Evolutionary conservation across 2,797 vertebrate genomes (phyloP), one percentile per base, ranked within the genome.

Genomic region (Apogon talboti): DNA sequence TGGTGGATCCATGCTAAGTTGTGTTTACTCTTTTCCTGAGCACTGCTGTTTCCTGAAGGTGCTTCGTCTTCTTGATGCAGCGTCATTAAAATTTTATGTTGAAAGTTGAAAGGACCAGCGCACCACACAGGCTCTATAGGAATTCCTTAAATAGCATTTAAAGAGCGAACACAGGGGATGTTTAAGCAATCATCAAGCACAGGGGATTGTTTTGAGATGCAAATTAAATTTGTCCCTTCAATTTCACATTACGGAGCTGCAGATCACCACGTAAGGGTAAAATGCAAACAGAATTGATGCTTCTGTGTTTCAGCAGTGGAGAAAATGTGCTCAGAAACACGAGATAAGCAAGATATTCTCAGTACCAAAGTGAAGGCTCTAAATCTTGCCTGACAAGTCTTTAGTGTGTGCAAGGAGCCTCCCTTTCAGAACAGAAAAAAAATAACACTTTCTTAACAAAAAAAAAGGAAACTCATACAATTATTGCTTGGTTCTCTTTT

Each of bases 41-140:
- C 11, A 0, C 16, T 15, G 21, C 64, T 28, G 66, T 71, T 82
- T 79, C 53, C 61, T 75, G 33, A 70, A 79, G 70, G 66, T 72
- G 64, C 52, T 60, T 12, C 46, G 19, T 76, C 45, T 28, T 38
- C 82, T 76, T 69, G 56, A 75, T 68, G 55, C 13, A 19, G 3
- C 1, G 24, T 62, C 62, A 76, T 78, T 76, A 68, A 80, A 79
- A 64, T 49, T 42, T 63, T 52, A 60, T 73, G 48, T 7, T 37
- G 40, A 1, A 52, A 76, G 63, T 47, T 78, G 48, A 87, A 77
- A 82, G 49, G 51, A 76, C 51, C 38, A 57, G 24, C 19, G n/a
- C n/a, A n/a, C n/a, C n/a, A n/a, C n/a, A n/a, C n/a, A n/a, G n/a
- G n/a, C n/a, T 41, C 18, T 24, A 66, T 49, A 58, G 49, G 46